Base-by-base conservation (phyloP, 2,888 invertebrate genomes). In the Incurvaria masculella region DNA sequence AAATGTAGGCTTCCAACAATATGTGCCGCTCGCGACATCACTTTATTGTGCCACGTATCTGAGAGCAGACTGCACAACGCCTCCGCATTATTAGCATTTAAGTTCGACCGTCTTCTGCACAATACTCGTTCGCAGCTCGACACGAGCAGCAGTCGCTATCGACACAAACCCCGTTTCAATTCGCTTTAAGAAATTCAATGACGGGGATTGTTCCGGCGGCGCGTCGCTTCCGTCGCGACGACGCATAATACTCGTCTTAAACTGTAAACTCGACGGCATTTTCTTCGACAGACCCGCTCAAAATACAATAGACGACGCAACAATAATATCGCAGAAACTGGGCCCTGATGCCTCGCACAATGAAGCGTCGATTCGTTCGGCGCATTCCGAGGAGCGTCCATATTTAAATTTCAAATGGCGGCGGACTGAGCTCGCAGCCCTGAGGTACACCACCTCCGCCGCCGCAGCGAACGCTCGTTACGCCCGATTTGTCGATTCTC, bases 131-230 rank as follows among this genome's bases (percentile, higher is more conserved):
- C 33, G 8, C 33, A 33, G 33, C 33, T 14, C 8, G 33, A 14
- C 33, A 33, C 33, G 33, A 33, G 33, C 33, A n/a, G 33, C 33
- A 33, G 33, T 4, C 33, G 33, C 33, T 33, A 33, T 33, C 33
- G 33, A 14, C 21, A 39, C 45, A 45, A 45, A 33, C 38, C 45
- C 39, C 19, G 39, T 39, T 21, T 38, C 33, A 39, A 20, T 41
- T 41, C 45, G 26, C 44, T 45, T 45, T 45, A 45, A 45, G 45
- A 45, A 45, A 45, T 45, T 39, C 40, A 45, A 45, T 39, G 44
- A 33, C 38, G 45, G 38, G 38, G 45, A 45, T 45, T 45, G 45
- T 45, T 45, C 45, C 38, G 40, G 20, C 39, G 45, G 33, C 39
- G 45, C 39, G 8, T 14, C 14, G 45, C 33, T 45, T 45, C 45